phyloP scores from a whole-genome alignment of 2,888 invertebrate species.

The Habroteleia sp. region DNA sequence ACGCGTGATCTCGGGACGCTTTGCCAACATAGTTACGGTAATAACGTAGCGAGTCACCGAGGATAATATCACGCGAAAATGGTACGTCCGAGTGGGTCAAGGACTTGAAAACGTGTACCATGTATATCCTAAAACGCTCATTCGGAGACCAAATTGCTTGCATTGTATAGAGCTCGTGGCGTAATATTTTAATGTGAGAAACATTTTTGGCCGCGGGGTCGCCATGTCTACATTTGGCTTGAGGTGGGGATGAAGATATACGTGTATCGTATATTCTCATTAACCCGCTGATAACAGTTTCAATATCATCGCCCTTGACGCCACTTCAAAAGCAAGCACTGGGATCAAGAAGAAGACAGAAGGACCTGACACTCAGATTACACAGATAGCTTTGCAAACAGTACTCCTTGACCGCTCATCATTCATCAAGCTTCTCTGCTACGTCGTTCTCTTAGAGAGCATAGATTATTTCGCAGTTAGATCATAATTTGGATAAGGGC shows the following conservation, averaged over 20 bases:
- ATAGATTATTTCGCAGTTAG: slow-evolving; percentile 7
- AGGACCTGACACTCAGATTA: slow-evolving; percentile 77
- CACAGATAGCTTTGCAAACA: slow-evolving; percentile 78
- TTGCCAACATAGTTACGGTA: slow-evolving; percentile 22
- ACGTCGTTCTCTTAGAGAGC: slow-evolving; percentile 49
- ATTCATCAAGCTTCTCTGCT: slow-evolving; percentile 77
- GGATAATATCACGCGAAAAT: slow-evolving; percentile 63
- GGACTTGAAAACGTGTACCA: slow-evolving; percentile 60
- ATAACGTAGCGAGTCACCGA: slow-evolving; percentile 49
- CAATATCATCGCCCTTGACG: slow-evolving; percentile 71
- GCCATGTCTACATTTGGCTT: no score
- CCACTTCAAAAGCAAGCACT: slow-evolving; percentile 70
- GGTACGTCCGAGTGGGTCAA: slow-evolving; percentile 67
- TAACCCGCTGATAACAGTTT: no score
- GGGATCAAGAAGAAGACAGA: slow-evolving; percentile 67
- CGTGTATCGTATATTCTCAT: no score
- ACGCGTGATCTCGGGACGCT: slow-evolving; percentile 34
- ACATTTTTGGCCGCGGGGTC: neutral
- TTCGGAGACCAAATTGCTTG: slow-evolving; percentile 32
- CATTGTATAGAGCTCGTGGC: slow-evolving; percentile 22
- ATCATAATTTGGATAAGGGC: no score
- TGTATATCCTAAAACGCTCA: slow-evolving; percentile 46
- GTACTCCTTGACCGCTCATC: slow-evolving; percentile 76
- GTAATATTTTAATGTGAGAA: slow-evolving; percentile 38
- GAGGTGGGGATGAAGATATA: no score